Evolutionary conservation across 1,140 invertebrate genomes (phyloP).

Genomic region (Lepidostoma basale): DNA sequence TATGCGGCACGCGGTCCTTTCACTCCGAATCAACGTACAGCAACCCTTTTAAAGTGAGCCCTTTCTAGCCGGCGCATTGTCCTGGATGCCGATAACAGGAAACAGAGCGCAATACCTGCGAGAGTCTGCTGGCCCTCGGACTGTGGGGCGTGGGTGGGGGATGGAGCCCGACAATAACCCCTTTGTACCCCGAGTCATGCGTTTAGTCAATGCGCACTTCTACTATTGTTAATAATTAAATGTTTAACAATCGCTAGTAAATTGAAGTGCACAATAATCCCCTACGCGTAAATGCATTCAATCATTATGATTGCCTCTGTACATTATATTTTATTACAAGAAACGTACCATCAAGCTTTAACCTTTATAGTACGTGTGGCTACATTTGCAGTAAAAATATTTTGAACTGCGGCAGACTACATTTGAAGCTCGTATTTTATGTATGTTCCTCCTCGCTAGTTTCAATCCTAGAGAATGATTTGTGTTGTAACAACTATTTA

Average conservation of each 20-base stretch:
- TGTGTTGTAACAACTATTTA: no score
- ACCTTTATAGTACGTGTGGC: no score
- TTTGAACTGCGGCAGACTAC: no score
- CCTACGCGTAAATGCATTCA: neutral
- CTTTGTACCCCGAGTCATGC: constrained; percentile 23
- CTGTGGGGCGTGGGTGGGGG: neutral
- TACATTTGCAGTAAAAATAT: no score
- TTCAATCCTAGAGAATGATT: no score
- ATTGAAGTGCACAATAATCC: neutral
- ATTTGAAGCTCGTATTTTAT: no score
- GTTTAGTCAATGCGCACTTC: constrained; percentile 5
- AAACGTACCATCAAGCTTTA: no score
- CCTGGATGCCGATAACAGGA: constrained; percentile 30
- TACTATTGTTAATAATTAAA: constrained; percentile 16
- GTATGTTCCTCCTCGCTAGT: no score
- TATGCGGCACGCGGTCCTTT: constrained; percentile 39
- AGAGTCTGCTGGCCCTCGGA: constrained; percentile 9
- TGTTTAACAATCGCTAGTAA: neutral
- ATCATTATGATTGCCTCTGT: neutral
- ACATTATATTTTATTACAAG: no score
- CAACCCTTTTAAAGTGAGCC: constrained; percentile 35
- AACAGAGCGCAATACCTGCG: constrained; percentile 35
- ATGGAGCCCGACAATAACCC: constrained; percentile 18
- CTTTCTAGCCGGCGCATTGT: constrained; percentile 28
- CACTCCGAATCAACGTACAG: constrained; percentile 33